Base-by-base conservation (phyloP, 2,888 invertebrate genomes). In the Drosophila sordidapex region DNA sequence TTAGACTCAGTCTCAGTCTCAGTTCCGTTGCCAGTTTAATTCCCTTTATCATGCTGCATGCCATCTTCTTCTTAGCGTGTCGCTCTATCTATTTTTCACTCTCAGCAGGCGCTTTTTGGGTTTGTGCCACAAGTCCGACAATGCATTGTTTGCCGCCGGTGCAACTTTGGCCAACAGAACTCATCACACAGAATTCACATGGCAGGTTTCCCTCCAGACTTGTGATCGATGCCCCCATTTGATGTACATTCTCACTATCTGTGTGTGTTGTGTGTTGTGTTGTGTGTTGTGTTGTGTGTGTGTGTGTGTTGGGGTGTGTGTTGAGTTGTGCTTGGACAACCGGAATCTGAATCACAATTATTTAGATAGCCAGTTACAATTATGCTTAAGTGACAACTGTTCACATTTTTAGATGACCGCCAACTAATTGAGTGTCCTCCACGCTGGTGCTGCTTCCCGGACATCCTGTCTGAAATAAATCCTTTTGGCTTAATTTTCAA, bases 111-210 rank as follows among this genome's bases (percentile, higher is more conserved):
- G 64, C 25, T 52, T 35, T 27, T 48, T 43, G 68, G 31, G 61
- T 38, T 38, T 25, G 18, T 35, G 43, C 35, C 46, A 51, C n/a
- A 59, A 72, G 15, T 10, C 21, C 46, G 15, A 25, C 27, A 59
- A 49, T 66, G 74, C 80, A 79, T 79, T 79, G 61, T 62, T 67
- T 58, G 51, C 25, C 31, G 40, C 25, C 31, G 46, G 58, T 71
- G 49, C 48, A 53, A 48, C 58, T 58, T 70, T 58, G 48, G 76
- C n/a, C 43, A 79, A 74, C 56, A 63, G 36, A 49, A 54, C 54
- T n/a, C 56, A 27, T 8, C 36, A 56, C 38, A 38, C 27, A 56
- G n/a, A 36, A 57, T 48, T 57, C 72, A 63, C 31, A 51, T 43
- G 51, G 36, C 40, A 33, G 21, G n/a, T 60, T 15, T 15, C 29